phyloP scores from a whole-genome alignment of 2,797 vertebrate species.

The Cossypha heuglini region DNA sequence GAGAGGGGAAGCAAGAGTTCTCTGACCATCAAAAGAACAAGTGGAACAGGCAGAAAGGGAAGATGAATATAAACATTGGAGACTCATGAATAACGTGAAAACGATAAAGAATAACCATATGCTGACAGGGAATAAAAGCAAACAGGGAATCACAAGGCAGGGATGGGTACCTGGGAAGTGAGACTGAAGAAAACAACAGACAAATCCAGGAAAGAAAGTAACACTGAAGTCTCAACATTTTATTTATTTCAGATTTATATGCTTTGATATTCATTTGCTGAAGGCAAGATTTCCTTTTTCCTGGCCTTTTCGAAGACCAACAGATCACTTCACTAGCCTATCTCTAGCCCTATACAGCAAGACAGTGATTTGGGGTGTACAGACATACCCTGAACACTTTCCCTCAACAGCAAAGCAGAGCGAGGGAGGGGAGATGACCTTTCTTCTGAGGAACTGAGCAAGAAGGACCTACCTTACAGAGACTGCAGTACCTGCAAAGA shows the following conservation, averaged over 20 bases:
- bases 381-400: not conserved
- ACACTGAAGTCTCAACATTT: not conserved
- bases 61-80: not conserved
- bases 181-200: not conserved
- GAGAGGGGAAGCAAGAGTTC: not conserved
- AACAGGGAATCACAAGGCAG: not conserved
- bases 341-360: not conserved
- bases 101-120: not conserved
- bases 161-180: not conserved
- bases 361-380: not conserved
- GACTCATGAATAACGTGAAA: not conserved
- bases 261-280: not conserved
- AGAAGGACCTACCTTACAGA: not conserved
- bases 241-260: conserved; percentile 36
- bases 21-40: not conserved
- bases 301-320: not conserved
- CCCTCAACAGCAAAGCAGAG: not conserved
- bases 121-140: not conserved
- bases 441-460: not conserved
- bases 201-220: not conserved
- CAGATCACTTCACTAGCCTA: not conserved
- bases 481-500: not conserved
- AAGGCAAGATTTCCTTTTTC: conserved; percentile 10
- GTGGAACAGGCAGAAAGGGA: not conserved
- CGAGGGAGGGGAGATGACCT: not conserved